These are phyloP conservation scores for Linyphia triangularis DNA, from an alignment of 2,888 invertebrate species.

Conservation along the genomic window DNA sequence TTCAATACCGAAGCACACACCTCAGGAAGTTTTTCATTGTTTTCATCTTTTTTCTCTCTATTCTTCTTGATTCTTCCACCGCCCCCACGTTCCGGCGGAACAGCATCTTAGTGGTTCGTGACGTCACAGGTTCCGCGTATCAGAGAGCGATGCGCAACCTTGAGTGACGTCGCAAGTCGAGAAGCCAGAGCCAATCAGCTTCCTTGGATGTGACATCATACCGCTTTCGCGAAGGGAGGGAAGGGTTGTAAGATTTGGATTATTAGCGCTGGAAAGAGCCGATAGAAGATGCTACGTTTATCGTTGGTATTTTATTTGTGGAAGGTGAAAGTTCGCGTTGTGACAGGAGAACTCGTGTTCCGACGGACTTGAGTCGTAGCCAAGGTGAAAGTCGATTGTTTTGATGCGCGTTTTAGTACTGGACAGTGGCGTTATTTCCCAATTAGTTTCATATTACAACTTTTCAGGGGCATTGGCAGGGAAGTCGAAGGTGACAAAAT, in stretches of 20 bases:
- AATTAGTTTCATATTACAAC: too few species aligned
- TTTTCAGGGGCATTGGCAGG: too few species aligned
- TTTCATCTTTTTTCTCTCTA: background rate
- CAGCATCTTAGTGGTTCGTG: constrained; percentile 54
- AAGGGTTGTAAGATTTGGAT: background rate
- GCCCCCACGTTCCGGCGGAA: constrained; percentile 66
- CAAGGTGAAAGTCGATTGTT: background rate
- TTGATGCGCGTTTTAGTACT: too few species aligned
- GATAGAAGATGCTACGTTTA: too few species aligned
- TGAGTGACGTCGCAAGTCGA: constrained; percentile 49
- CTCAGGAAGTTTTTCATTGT: background rate
- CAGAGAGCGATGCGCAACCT: constrained; percentile 52
- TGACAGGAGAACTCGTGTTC: background rate
- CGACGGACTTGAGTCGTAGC: background rate
- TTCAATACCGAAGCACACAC: background rate
- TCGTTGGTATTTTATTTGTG: background rate
- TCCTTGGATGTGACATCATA: constrained; percentile 32
- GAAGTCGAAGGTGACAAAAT: too few species aligned
- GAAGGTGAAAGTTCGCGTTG: constrained; percentile 3
- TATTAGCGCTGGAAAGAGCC: background rate
- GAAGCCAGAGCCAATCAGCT: constrained; percentile 27
- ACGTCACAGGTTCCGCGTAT: constrained; percentile 64
- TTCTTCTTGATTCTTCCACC: constrained; percentile 13
- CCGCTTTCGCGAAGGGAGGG: background rate
- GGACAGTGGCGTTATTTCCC: too few species aligned